A percentile compares a stretch with the other conserved stretches of the same genome.
Evolutionary conservation across 2,888 invertebrate genomes (phyloP).

Genomic region (Pristionchus maxplancki): DNA sequence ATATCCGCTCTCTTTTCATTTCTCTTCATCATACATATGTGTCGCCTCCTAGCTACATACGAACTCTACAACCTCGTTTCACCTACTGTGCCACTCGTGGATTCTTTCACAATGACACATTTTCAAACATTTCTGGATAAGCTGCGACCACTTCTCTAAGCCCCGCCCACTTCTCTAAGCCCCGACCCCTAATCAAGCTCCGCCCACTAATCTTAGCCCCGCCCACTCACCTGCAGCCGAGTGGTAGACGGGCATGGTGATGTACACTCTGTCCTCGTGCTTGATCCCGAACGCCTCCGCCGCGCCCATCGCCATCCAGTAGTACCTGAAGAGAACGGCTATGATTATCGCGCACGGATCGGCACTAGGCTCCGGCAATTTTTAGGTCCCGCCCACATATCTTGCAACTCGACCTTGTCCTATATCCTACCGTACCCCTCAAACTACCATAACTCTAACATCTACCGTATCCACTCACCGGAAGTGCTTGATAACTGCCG

Average conservation of each 20-base stretch:
- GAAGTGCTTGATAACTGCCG: conserved; percentile 94
- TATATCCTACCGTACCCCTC: not conserved
- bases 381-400: no score
- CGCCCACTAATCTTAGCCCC: not conserved
- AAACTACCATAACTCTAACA: not conserved
- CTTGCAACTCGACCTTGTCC: no score
- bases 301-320: conserved; percentile 69
- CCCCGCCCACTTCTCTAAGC: not conserved
- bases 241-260: conserved; percentile 94
- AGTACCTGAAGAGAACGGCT: conserved; percentile 56
- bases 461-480: conserved; percentile 79
- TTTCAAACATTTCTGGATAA: not conserved
- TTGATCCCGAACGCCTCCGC: conserved; percentile 63
- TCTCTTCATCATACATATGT: not conserved
- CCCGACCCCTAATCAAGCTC: conserved; percentile 67
- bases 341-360: no score
- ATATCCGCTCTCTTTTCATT: not conserved
- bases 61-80: not conserved
- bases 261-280: conserved; percentile 88
- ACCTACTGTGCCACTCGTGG: not conserved
- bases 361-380: no score
- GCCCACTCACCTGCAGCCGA: conserved; percentile 88
- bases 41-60: not conserved
- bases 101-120: not conserved
- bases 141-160: not conserved